These are phyloP conservation scores for Acrobasis consociella DNA, from an alignment of 2,888 invertebrate species.

Conservation along the genomic window DNA sequence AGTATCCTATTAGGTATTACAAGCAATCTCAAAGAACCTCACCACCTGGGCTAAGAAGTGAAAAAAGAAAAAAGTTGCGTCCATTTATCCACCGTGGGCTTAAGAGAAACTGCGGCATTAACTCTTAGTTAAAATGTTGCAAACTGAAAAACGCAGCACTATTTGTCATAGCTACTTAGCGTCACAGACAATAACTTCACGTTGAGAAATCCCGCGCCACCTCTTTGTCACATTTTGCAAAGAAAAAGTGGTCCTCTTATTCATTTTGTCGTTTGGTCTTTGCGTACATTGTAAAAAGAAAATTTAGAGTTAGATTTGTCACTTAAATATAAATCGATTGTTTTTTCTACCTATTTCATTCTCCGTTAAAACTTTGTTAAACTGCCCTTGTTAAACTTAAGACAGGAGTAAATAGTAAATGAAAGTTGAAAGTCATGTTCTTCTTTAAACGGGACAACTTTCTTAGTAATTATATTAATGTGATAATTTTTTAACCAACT, in stretches of 20 bases:
- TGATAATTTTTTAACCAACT: no score
- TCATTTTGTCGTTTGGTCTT: conserved; percentile 60
- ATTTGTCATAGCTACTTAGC: conserved; percentile 71
- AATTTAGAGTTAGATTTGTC: conserved; percentile 23
- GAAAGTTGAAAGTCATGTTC: no score
- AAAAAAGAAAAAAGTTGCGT: conserved; percentile 24
- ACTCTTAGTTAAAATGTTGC: conserved; percentile 67
- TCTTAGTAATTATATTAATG: no score
- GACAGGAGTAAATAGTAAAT: no score
- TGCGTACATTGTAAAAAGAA: conserved; percentile 28
- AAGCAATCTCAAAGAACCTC: conserved; percentile 10
- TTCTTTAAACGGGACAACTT: no score
- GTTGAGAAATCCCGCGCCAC: conserved; percentile 71
- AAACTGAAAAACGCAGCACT: conserved; percentile 64
- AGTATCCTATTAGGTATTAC: background rate
- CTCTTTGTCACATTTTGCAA: conserved; percentile 74
- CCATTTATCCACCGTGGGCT: conserved; percentile 24
- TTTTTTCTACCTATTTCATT: no score
- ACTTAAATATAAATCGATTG: background rate
- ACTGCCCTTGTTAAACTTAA: no score
- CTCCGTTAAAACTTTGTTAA: no score
- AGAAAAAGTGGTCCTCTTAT: conserved; percentile 66
- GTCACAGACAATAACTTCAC: conserved; percentile 74
- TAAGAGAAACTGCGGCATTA: conserved; percentile 46
- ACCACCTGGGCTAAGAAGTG: conserved; percentile 8